Evolutionary conservation across 2,888 invertebrate genomes (phyloP).

Genomic region (Eudemis profundana): DNA sequence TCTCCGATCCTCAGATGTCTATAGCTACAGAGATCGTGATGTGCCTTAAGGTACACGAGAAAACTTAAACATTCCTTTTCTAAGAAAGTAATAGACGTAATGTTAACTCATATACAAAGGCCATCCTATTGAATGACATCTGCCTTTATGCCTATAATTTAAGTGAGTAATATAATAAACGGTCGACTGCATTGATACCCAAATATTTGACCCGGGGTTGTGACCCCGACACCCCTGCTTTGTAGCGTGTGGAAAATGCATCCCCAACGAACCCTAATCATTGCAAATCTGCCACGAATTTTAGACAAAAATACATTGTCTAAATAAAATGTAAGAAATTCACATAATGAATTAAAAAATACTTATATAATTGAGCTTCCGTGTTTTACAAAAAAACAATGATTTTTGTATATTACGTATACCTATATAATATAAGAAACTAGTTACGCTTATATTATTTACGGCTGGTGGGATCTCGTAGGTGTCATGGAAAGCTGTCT

Average conservation of each 20-base stretch:
- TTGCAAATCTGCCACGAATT: conserved; percentile 69
- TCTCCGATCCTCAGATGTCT: too few relatives aligned
- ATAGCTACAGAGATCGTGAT: too few relatives aligned
- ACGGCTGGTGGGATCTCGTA: conserved; percentile 47
- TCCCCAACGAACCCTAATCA: conserved; percentile 67
- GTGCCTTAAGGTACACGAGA: too few relatives aligned
- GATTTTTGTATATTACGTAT: too few relatives aligned
- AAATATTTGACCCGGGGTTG: conserved; percentile 70
- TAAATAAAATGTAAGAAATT: too few relatives aligned
- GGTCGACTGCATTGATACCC: conserved; percentile 53
- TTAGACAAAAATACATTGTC: conserved; percentile 53
- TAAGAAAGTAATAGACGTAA: too few relatives aligned
- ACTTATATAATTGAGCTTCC: too few relatives aligned
- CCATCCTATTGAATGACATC: conserved; percentile 31
- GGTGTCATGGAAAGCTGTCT: conserved; percentile 61
- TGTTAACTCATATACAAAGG: background rate
- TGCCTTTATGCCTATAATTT: conserved; percentile 42
- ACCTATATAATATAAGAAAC: too few relatives aligned
- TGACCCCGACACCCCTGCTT: conserved; percentile 63
- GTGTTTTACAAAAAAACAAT: too few relatives aligned
- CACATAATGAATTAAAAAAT: too few relatives aligned
- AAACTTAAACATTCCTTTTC: too few relatives aligned
- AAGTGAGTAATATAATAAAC: conserved; percentile 47
- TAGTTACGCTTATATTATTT: conserved; percentile 30
- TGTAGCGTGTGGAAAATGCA: conserved; percentile 62